Evolutionary conservation across 2,797 vertebrate species (phyloP), one percentile per base, ranked within the genome.

Genomic region (Crenichthys baileyi): DNA sequence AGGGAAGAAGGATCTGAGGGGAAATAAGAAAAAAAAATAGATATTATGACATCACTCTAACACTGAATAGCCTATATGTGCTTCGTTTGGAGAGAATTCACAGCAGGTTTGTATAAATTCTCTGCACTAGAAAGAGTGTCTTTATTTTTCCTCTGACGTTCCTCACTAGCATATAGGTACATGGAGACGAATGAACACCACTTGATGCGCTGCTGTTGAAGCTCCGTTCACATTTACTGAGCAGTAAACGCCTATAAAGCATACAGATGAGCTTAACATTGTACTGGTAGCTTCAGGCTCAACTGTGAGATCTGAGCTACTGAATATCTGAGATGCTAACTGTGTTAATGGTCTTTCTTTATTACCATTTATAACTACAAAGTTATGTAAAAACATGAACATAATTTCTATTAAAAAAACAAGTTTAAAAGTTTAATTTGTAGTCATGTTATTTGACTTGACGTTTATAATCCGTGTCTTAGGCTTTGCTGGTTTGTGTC

Each of bases 381-480:
- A 93, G 85, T 87, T 88, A 91, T 93, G 91, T 92, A 94, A 94
- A 94, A 92, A 93, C 94, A 89, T 93, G 85, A 92, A 90, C 92
- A 92, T 95, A 95, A 76, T 96, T 96, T 96, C 94, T 95, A 93
- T 95, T 94, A 76, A 82, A 96, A 95, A 87, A 61, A 60, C 87
- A 83, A 84, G 92, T 95, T 94, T 85, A 93, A 95, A 94, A 89
- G 92, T 91, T 90, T 88, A 78, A 58, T 71, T 83, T 85, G 82
- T 58, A 39, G 60, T 82, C 15, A 1, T 44, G 8, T 90, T 56
- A 72, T 87, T 87, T 51, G n/a, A 22, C 15, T 63, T 7, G 41
- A 50, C 18, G 36, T 41, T 41, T 67, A 39, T 39, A 67, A 22
- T 36, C 31, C 41, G 39, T n/a, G 65, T 68, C 7, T 22, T n/a